Evolutionary conservation across 2,113 vertebrate genomes (phyloP).

Genomic region (Macrotus californicus): DNA sequence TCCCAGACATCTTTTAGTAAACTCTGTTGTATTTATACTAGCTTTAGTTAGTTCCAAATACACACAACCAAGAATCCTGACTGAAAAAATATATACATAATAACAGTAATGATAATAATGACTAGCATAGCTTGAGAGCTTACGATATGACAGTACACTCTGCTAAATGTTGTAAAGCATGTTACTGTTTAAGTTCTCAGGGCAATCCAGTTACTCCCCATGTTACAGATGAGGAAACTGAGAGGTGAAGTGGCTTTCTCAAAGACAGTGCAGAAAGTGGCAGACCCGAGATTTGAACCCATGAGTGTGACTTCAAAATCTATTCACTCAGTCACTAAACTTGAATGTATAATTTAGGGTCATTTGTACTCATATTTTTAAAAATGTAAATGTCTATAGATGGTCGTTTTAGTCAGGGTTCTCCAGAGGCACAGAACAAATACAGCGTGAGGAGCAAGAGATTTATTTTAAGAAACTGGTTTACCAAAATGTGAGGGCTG

Average conservation of each 20-base stretch:
- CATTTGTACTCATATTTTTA: not conserved
- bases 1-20: not conserved
- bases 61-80: not conserved
- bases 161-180: not conserved
- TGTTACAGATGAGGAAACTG: not conserved
- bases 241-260: not conserved
- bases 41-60: not conserved
- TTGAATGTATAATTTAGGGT: not conserved
- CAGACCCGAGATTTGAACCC: not conserved
- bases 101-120: not conserved
- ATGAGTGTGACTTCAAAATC: not conserved
- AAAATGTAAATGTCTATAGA: not conserved
- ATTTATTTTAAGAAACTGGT: not conserved
- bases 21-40: not conserved
- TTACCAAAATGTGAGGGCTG: not conserved
- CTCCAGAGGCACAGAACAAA: not conserved
- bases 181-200: not conserved
- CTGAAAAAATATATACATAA: not conserved
- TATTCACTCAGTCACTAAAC: not conserved
- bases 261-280: not conserved
- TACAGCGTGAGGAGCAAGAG: not conserved
- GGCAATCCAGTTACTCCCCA: not conserved
- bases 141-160: not conserved
- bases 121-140: not conserved
- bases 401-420: not conserved